These are phyloP conservation scores for Acleris literana DNA, from an alignment of 2,888 invertebrate species.

Conservation along the genomic window DNA sequence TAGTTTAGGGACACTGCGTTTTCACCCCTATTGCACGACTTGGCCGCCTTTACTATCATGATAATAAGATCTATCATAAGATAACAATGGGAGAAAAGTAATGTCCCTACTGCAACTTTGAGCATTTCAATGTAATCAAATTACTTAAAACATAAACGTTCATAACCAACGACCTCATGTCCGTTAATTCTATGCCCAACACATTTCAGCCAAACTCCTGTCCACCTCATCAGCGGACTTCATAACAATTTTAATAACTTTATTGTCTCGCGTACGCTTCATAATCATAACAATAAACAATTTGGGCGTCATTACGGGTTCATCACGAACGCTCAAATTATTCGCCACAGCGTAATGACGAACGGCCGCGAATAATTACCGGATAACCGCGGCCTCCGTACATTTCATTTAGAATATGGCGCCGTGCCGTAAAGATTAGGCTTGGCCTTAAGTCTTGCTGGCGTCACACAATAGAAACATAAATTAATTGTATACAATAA, in stretches of 20 bases:
- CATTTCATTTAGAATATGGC: slow-evolving; percentile 73
- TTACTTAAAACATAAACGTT: too few species aligned
- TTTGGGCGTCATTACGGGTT: slow-evolving; percentile 77
- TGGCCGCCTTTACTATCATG: too few species aligned
- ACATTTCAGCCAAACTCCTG: slow-evolving; percentile 25
- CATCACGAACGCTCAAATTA: slow-evolving; percentile 77
- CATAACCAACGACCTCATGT: background rate
- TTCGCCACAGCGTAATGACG: slow-evolving; percentile 74
- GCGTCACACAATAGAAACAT: slow-evolving; percentile 3
- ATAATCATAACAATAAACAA: slow-evolving; percentile 80
- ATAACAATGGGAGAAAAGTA: too few species aligned
- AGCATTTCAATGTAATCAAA: too few species aligned
- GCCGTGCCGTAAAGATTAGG: slow-evolving; percentile 53
- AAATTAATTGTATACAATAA: slow-evolving; percentile 7
- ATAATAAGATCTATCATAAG: too few species aligned
- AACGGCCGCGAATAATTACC: slow-evolving; percentile 78
- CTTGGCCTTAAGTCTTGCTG: slow-evolving; percentile 7
- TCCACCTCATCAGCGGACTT: slow-evolving; percentile 40
- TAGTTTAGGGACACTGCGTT: too few species aligned
- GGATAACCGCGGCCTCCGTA: slow-evolving; percentile 73
- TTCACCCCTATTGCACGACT: too few species aligned
- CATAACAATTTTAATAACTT: slow-evolving; percentile 70
- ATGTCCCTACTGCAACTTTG: too few species aligned
- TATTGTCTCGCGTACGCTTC: slow-evolving; percentile 69
- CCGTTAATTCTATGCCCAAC: slow-evolving; percentile 7